Percentiles rank a stretch among this genome's conserved stretches.
These are phyloP conservation scores for Drymodes brunneopygia DNA, from an alignment of 2,113 vertebrate genomes.

Conservation along the genomic window DNA sequence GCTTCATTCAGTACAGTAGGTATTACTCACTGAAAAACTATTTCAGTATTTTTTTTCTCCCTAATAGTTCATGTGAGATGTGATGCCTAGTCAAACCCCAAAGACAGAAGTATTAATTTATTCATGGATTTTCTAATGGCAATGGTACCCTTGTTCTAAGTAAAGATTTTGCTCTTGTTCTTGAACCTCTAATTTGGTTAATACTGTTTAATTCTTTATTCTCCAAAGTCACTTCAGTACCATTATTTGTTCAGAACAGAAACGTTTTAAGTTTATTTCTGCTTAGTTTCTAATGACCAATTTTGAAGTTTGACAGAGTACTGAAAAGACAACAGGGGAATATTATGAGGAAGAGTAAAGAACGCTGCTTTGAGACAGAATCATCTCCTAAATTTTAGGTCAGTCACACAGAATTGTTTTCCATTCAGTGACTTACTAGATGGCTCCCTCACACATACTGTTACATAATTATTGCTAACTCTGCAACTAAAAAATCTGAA, in stretches of 20 bases:
- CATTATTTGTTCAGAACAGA: not conserved
- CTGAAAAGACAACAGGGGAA: not conserved
- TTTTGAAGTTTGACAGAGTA: constrained; percentile 5
- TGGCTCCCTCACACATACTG: not conserved
- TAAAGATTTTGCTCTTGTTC: not conserved
- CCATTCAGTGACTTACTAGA: not conserved
- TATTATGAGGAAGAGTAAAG: not conserved
- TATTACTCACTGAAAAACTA: not conserved
- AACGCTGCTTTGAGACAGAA: not conserved
- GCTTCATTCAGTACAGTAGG: not conserved
- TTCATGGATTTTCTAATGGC: not conserved
- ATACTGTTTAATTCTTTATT: not conserved
- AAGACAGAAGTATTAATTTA: not conserved
- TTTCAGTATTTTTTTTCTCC: not conserved
- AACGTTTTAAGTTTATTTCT: not conserved
- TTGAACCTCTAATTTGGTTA: not conserved
- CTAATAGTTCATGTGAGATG: not conserved
- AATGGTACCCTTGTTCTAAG: not conserved
- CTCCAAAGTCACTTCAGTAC: not conserved
- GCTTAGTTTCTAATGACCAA: not conserved
- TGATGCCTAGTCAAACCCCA: not conserved
- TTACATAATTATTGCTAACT: not conserved
- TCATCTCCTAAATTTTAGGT: not conserved
- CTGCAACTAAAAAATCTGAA: not conserved
- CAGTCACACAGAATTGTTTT: not conserved